Base-by-base conservation (phyloP, 2,113 vertebrate species). In the Ornithorhynchus anatinus region DNA sequence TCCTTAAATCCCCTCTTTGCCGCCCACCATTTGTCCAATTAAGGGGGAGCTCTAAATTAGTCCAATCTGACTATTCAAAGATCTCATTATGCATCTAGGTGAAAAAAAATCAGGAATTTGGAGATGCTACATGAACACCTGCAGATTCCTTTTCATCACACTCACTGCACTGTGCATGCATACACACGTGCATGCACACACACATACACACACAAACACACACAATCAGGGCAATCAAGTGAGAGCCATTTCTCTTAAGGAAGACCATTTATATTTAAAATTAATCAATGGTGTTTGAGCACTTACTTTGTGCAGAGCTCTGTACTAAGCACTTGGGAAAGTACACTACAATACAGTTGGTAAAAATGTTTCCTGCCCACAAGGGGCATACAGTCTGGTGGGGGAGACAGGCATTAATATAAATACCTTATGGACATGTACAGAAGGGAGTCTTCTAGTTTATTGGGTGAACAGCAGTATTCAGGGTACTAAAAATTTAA, bases 71-170 rank as follows among this genome's bases (percentile, higher is more conserved):
- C 56, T 72, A 58, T 25, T 75, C 66, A 47, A 54, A 56, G 50
- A 69, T 29, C 43, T 38, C 22, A 59, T 75, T 68, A 37, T 51
- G 7, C 50, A 69, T 27, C 40, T 69, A 58, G 51, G 62, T 0
- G 2, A 54, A 62, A 61, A 79, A 60, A n/a, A n/a, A n/a, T n/a
- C n/a, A n/a, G n/a, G n/a, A n/a, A 13, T 71, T 29, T 20, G 44
- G 67, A 44, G 17, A 51, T 51, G 11, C 32, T 33, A 54, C 63
- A 52, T 59, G 50, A 66, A 69, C 4, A 44, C 19, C 23, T 20
- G 27, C 31, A 71, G 58, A 45, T 70, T 35, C 72, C 72, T 64
- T 35, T 44, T 64, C 53, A 23, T 33, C 59, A 73, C 35, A 48
- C 63, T 38, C 33, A 65, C 35, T 23, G n/a, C n/a, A n/a, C n/a